phyloP scores from a whole-genome alignment of 2,797 vertebrate genomes.

The Dicrostonyx torquatus region DNA sequence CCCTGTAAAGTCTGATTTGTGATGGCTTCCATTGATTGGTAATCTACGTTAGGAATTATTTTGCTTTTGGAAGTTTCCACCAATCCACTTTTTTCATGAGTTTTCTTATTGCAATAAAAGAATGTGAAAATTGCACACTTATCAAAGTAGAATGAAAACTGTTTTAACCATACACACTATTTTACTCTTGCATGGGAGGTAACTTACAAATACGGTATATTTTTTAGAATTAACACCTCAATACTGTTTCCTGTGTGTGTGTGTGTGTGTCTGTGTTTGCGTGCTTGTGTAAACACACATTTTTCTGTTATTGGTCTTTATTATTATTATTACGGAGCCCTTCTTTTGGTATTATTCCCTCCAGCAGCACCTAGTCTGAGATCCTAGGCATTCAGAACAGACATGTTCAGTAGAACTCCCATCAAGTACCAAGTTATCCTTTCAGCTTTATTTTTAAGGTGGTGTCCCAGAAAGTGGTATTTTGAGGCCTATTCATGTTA shows the following conservation, averaged over 20 bases:
- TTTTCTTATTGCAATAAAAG: constrained; percentile 56
- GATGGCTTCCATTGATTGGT: not conserved
- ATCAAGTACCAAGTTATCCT: not conserved
- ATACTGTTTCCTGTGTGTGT: not conserved
- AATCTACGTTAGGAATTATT: constrained; percentile 58
- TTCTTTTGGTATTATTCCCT: constrained; percentile 41
- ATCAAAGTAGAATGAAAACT: constrained; percentile 51
- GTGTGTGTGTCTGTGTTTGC: not conserved
- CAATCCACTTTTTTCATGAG: constrained; percentile 12
- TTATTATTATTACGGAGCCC: not conserved
- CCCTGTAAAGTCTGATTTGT: not conserved
- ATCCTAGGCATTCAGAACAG: not conserved
- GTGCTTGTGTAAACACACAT: not conserved
- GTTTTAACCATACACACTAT: constrained; percentile 15
- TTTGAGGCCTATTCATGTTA: constrained; percentile 15
- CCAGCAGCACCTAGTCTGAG: constrained; percentile 1
- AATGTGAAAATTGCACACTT: constrained; percentile 36
- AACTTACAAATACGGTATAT: constrained; percentile 8
- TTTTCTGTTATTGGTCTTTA: constrained; percentile 23
- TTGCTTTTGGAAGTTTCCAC: constrained; percentile 40
- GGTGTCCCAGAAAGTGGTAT: not conserved
- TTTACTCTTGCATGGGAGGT: constrained; percentile 20
- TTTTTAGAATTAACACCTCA: constrained; percentile 51
- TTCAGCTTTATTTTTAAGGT: not conserved
- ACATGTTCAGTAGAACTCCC: constrained; percentile 26